Percentiles rank a stretch among this genome's conserved stretches.
phyloP scores from a whole-genome alignment of 2,113 vertebrate species.

The Geothlypis trichas region DNA sequence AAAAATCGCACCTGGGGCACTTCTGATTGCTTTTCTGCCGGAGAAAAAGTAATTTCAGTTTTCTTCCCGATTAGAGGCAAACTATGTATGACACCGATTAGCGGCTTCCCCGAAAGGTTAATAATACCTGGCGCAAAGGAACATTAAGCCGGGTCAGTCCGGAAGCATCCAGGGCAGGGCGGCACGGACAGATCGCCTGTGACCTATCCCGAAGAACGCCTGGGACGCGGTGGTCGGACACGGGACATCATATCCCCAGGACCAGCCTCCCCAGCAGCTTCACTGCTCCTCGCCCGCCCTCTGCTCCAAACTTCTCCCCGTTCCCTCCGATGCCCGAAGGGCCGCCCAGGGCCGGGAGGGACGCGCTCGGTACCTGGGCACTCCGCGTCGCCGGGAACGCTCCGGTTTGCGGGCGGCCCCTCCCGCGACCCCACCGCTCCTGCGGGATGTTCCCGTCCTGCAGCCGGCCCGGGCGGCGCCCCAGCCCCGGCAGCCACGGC shows the following conservation, averaged over 20 bases:
- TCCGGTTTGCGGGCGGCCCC: neutral
- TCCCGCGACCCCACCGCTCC: neutral
- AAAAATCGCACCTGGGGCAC: neutral
- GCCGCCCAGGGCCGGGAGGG: neutral
- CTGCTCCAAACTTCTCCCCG: neutral
- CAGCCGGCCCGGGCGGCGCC: neutral
- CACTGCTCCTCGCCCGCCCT: neutral
- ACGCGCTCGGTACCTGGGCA: neutral
- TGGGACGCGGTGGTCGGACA: neutral
- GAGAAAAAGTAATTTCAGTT: neutral
- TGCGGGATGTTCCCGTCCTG: neutral
- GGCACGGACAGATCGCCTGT: fast-evolving
- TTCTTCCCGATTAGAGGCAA: neutral
- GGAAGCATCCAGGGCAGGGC: neutral
- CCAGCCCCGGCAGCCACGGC: neutral
- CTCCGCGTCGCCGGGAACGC: neutral
- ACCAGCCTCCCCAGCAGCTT: neutral
- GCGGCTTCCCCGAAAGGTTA: neutral
- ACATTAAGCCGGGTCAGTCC: neutral
- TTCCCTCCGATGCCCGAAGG: neutral
- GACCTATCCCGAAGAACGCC: neutral
- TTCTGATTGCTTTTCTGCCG: neutral
- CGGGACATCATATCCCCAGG: neutral
- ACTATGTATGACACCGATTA: neutral
- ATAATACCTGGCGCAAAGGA: neutral